Conservation (phyloP, 2,888 invertebrate genomes). For the Ophion ventricosus region DNA sequence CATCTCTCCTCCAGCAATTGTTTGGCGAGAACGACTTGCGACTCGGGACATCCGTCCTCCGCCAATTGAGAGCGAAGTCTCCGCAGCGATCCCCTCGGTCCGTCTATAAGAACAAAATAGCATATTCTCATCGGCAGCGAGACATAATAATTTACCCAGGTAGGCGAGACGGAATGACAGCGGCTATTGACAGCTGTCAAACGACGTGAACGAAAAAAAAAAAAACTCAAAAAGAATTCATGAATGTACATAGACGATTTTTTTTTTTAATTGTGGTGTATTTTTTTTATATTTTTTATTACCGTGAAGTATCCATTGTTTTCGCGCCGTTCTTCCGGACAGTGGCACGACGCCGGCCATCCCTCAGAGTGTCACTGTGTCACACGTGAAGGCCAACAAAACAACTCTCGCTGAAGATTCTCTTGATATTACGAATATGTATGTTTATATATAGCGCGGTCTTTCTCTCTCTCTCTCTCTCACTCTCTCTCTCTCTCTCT, state of each 20-base stretch:
- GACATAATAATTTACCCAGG: not conserved
- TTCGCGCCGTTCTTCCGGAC: constrained; percentile 87
- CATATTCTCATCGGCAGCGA: not conserved
- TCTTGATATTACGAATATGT: not conserved
- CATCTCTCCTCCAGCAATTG: constrained; percentile 91
- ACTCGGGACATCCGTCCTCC: constrained; percentile 95
- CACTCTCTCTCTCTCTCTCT: not conserved
- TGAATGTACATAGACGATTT: no score
- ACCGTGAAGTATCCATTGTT: constrained; percentile 92
- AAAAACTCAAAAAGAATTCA: no score
- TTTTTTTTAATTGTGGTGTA: no score
- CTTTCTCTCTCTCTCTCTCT: not conserved
- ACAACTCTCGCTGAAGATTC: constrained; percentile 39
- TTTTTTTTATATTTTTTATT: constrained; percentile 76
- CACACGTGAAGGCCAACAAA: constrained; percentile 36
- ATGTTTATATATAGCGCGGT: not conserved
- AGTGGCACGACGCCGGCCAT: constrained; percentile 86
- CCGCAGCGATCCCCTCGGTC: constrained; percentile 87
- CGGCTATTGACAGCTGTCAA: constrained; percentile 57
- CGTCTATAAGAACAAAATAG: constrained; percentile 84
- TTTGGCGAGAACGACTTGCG: constrained; percentile 94
- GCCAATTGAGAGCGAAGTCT: constrained; percentile 89
- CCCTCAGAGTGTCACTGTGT: constrained; percentile 34
- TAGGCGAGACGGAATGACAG: constrained; percentile 13
- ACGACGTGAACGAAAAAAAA: not conserved